A percentile compares a stretch with the other conserved stretches of the same genome.
Evolutionary conservation across 2,797 vertebrate genomes (phyloP).

Genomic region (Coilia nasus): DNA sequence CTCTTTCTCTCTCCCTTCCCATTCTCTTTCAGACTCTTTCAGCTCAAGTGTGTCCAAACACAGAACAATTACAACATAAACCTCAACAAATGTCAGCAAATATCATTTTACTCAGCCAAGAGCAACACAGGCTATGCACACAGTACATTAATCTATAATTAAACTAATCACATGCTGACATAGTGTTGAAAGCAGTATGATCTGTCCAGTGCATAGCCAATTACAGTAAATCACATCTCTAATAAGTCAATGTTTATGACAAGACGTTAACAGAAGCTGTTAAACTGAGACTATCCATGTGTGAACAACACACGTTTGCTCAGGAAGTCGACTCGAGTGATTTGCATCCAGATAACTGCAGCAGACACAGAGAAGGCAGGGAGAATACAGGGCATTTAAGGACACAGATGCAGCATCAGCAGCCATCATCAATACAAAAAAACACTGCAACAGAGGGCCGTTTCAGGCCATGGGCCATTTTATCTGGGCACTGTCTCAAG

Average conservation of each 20-base stretch:
- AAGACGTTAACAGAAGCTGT: neutral
- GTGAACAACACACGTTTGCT: neutral
- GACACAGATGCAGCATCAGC: neutral
- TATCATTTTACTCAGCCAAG: neutral
- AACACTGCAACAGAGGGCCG: too few species aligned
- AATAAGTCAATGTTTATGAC: neutral
- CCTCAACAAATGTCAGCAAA: neutral
- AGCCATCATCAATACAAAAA: too few species aligned
- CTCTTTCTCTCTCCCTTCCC: neutral
- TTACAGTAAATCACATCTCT: neutral
- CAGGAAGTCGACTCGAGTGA: neutral
- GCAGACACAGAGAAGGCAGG: neutral
- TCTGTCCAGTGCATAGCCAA: neutral
- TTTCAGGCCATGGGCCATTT: too few species aligned
- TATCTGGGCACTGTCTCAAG: neutral
- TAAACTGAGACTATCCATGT: neutral
- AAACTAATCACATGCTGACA: neutral
- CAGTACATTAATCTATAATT: slow-evolving; percentile 4
- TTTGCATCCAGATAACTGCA: neutral
- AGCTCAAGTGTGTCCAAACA: neutral
- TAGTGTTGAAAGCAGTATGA: neutral
- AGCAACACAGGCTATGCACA: neutral
- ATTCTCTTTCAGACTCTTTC: neutral
- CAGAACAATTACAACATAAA: neutral
- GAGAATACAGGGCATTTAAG: neutral